A percentile compares a stretch with the other conserved stretches of the same genome.
Evolutionary conservation across 2,113 vertebrate genomes (phyloP).

Genomic region (Brachyhypopomus occidentalis): DNA sequence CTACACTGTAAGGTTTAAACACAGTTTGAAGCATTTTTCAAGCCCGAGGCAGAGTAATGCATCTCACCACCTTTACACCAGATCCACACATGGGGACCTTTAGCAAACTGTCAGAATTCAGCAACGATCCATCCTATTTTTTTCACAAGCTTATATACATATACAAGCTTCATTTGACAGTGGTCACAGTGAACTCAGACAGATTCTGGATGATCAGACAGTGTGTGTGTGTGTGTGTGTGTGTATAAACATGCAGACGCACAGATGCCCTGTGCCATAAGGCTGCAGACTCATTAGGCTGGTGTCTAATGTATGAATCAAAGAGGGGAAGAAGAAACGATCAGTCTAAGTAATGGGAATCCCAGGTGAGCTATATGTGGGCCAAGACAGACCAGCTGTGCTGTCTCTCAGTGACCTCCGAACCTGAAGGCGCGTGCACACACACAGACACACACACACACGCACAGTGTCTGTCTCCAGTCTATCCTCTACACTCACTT

Average conservation of each 20-base stretch:
- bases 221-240: conserved; percentile 15
- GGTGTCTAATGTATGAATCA: conserved; percentile 80
- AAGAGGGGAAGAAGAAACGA: conserved; percentile 69
- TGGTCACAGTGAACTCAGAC: conserved; percentile 13
- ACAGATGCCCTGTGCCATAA: conserved; percentile 78
- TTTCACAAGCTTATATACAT: no score
- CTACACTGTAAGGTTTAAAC: background rate
- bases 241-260: conserved; percentile 63
- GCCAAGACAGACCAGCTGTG: conserved; percentile 72
- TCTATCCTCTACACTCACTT: background rate
- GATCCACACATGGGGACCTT: no score
- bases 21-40: conserved; percentile 37
- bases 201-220: conserved; percentile 15
- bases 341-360: conserved; percentile 72
- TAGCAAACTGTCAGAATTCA: background rate
- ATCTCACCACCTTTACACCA: no score
- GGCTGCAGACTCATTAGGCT: conserved; percentile 77
- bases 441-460: conserved; percentile 14
- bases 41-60: background rate
- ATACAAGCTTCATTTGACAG: background rate
- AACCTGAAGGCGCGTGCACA: conserved; percentile 48
- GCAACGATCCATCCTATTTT: no score
- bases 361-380: conserved; percentile 70
- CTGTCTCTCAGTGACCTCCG: conserved; percentile 72
- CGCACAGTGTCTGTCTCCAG: background rate